A percentile compares a stretch with the other conserved stretches of the same genome.
phyloP scores from a whole-genome alignment of 2,888 invertebrate genomes.

The Hipparchia semele region DNA sequence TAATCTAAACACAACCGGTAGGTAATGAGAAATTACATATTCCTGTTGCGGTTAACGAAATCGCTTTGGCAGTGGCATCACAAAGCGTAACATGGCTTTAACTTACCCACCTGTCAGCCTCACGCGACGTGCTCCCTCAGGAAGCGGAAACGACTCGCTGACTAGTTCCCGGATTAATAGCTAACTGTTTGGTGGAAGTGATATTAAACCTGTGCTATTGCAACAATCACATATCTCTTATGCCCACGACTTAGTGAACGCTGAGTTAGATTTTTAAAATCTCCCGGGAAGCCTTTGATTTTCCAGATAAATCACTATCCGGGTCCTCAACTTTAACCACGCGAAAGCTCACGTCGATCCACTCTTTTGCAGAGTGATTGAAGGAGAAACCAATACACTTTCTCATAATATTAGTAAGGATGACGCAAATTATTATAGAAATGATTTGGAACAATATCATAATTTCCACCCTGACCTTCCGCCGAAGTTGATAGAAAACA shows the following conservation, averaged over 20 bases:
- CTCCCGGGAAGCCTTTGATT: too few species aligned
- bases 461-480: neutral
- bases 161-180: constrained; percentile 1
- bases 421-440: neutral
- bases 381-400: too few species aligned
- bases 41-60: constrained; percentile 5
- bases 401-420: too few species aligned
- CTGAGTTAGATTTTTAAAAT: too few species aligned
- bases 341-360: too few species aligned
- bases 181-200: neutral
- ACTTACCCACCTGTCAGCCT: neutral
- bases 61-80: constrained; percentile 1
- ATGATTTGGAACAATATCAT: constrained; percentile 5
- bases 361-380: too few species aligned
- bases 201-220: neutral
- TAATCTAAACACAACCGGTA: neutral
- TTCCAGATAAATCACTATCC: too few species aligned
- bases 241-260: too few species aligned
- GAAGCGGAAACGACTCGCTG: neutral
- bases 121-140: neutral
- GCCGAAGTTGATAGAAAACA: constrained; percentile 16
- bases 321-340: too few species aligned
- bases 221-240: neutral
- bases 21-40: neutral
- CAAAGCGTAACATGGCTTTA: neutral